Evolutionary conservation across 2,113 vertebrate species (phyloP), one percentile per base, ranked within the genome.

Genomic region (Mola mola): DNA sequence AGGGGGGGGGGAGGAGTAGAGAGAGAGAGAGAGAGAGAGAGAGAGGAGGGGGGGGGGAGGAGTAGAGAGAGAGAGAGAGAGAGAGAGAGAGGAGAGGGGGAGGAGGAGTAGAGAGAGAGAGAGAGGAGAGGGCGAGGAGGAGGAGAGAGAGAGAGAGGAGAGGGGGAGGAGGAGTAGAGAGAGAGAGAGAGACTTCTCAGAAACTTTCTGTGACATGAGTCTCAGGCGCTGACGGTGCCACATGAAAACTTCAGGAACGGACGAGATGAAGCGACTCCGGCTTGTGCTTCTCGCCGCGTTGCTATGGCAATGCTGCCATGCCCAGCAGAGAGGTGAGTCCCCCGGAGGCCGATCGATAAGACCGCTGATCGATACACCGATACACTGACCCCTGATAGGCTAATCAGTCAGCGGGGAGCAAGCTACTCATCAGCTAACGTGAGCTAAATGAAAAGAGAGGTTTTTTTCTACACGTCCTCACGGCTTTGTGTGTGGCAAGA

Each of bases 321-420:
- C 75, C 52, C 90, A 90, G 85, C 92, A 92, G 72, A 92, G 91
- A 85, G 91, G 92, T 93, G 82, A 92, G 92, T 83, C 38, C 58
- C 41, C 42, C 16, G 9, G 11, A 17, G 2, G 22, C 28, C 20
- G 69, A 56, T 43, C 10, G 59, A 46, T 52, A 40, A 13, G 46
- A 15, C 15, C 3, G 4, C 52, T 0, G 28, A 44, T 79, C 69
- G 7, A 79, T 72, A 37, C 38, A 17, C 36, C 47, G 4, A 29
- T 50, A 24, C 34, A 3, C 15, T 26, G 10, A 5, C 4, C 33
- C 12, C 4, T 13, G 4, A 12, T 29, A 29, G 67, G 37, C 29
- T 40, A 44, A 43, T 61, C 50, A 65, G 22, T 0, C 2, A 11
- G 4, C 22, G 6, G 36, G 19, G 29, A 40, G n/a, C n/a, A n/a